A percentile compares a stretch with the other conserved stretches of the same genome.
These are phyloP conservation scores for Champsocephalus gunnari DNA, from an alignment of 2,797 vertebrate genomes.

Conservation along the genomic window DNA sequence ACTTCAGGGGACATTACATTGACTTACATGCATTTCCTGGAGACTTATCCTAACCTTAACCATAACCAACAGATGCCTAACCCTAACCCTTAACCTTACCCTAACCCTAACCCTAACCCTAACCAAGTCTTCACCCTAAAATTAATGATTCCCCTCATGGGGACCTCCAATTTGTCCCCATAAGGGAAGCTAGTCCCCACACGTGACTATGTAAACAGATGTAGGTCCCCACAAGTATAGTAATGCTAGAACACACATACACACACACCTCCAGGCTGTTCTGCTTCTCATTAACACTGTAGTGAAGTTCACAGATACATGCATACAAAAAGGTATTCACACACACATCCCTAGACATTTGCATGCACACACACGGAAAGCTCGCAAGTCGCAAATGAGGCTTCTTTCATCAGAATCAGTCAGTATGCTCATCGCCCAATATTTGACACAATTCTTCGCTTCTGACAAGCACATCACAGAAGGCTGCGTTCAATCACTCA, in stretches of 20 bases:
- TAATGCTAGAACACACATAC: constrained; percentile 4
- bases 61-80: too few relatives aligned
- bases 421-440: constrained; percentile 21
- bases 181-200: too few relatives aligned
- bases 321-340: constrained; percentile 31
- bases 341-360: constrained; percentile 25
- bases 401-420: constrained; percentile 52
- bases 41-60: too few relatives aligned
- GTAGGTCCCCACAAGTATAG: too few relatives aligned
- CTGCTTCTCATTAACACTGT: constrained; percentile 73
- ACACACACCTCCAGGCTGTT: constrained; percentile 50
- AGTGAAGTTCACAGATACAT: constrained; percentile 58
- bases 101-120: too few relatives aligned
- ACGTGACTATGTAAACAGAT: too few relatives aligned
- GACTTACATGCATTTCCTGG: too few relatives aligned
- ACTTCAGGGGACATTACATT: too few relatives aligned
- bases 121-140: too few relatives aligned
- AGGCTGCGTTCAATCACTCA: constrained; percentile 69
- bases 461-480: constrained; percentile 59
- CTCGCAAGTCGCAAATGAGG: constrained; percentile 35
- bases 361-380: constrained; percentile 23
- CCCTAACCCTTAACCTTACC: too few relatives aligned
- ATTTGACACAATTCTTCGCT: constrained; percentile 57
- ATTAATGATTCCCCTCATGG: too few relatives aligned
- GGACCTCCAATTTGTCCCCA: too few relatives aligned